Base-by-base conservation (phyloP, 2,888 invertebrate genomes). In the Spilosoma lubricipeda region DNA sequence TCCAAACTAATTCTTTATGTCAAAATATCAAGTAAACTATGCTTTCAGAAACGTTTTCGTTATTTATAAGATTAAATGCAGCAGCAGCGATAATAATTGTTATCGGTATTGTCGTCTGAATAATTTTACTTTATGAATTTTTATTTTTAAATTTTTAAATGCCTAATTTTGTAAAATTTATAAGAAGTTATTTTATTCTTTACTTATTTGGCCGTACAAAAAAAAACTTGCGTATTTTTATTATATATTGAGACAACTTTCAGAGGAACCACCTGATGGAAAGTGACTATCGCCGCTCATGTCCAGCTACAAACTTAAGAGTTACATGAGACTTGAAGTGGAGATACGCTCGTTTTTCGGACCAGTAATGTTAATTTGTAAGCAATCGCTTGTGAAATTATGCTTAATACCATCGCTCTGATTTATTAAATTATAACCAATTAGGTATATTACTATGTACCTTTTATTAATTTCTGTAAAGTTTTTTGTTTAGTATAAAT, bases 1-100 rank as follows among this genome's bases (percentile, higher is more conserved):
- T 84, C 84, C 81, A 77, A 73, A 74, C 77, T 88, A 86, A 89
- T 87, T 52, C 85, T 85, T 76, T 71, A 78, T 87, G 88, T 87
- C 88, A 88, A 84, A 86, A 85, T 85, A 87, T 78, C 73, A 76
- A 82, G 78, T 79, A 79, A 83, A 84, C 81, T 76, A 75, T 76
- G 72, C 72, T 77, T 82, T 80, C 70, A 79, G n/a, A 80, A 70
- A 75, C 56, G 72, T 80, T 78, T 78, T 77, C 69, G 66, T 81
- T 76, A 75, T 76, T 70, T 70, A 42, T 20, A 27, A 20, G 27
- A 23, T 42, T 63, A 18, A 39, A 70, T 27, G 39, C 63, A 30
- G 30, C 1, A 30, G 27, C 7, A 30, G 18, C 4, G n/a, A 59
- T 69, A 56, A 56, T 56, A 69, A 69, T 36, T 36, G 39, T 56